Evolutionary conservation across 2,797 vertebrate genomes (phyloP).

Genomic region (Kryptolebias ocellatus): DNA sequence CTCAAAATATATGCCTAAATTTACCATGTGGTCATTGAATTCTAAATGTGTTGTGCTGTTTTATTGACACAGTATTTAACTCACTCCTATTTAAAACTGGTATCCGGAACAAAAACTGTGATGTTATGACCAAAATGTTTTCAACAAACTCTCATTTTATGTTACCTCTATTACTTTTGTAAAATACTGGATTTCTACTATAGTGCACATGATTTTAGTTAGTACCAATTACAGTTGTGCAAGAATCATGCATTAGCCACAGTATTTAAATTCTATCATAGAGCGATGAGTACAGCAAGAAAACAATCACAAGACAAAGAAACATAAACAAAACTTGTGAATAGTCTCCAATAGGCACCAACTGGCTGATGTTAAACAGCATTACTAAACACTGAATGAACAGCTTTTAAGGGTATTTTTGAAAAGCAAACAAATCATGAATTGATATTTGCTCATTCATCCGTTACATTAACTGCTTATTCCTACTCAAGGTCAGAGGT

Average conservation of each 20-base stretch:
- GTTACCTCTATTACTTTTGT: too few species aligned
- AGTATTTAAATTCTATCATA: conserved; percentile 40
- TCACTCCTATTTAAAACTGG: too few species aligned
- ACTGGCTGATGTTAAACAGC: conserved; percentile 64
- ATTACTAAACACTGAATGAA: conserved; percentile 54
- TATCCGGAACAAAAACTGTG: too few species aligned
- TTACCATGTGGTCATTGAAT: too few species aligned
- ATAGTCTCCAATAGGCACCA: conserved; percentile 54
- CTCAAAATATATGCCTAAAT: too few species aligned
- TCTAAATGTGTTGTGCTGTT: too few species aligned
- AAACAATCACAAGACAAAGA: conserved; percentile 24
- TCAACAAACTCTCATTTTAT: too few species aligned
- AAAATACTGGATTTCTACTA: too few species aligned
- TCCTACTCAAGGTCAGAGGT: conserved; percentile 47
- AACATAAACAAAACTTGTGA: conserved; percentile 37
- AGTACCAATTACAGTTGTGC: not conserved
- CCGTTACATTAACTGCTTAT: conserved; percentile 38
- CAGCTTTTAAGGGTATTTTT: conserved; percentile 41
- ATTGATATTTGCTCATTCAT: conserved; percentile 47
- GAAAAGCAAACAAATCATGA: conserved; percentile 45
- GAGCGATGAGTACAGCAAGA: conserved; percentile 21
- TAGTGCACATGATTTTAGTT: conserved; percentile 3
- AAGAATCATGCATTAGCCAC: conserved; percentile 30
- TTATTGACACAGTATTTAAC: too few species aligned
- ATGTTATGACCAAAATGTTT: too few species aligned